Conservation (phyloP, 1,140 invertebrate genomes). For the Formica selysi region DNA sequence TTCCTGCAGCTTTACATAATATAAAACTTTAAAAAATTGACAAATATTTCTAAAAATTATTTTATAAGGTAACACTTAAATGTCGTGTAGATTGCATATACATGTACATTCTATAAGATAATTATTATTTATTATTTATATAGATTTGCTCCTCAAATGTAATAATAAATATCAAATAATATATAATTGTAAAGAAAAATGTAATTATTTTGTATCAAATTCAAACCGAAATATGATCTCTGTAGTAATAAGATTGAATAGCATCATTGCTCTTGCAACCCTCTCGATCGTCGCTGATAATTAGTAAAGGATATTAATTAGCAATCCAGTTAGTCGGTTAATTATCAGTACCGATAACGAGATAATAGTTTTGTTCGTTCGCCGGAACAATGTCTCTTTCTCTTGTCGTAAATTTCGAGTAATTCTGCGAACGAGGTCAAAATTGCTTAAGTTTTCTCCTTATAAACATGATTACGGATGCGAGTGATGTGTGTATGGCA, state of each 20-base stretch:
- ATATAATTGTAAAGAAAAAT: not conserved
- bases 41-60: not conserved
- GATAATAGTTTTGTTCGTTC: not conserved
- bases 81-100: not conserved
- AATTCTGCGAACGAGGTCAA: conserved; percentile 31
- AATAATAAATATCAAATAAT: not conserved
- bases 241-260: not conserved
- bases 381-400: conserved; percentile 7
- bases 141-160: not conserved
- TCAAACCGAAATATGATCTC: not conserved
- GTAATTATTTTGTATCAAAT: not conserved
- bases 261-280: not conserved
- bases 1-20: not conserved
- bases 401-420: conserved; percentile 41
- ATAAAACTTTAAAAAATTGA: not conserved
- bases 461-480: conserved; percentile 75
- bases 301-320: not conserved
- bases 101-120: not conserved
- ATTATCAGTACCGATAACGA: conserved; percentile 18
- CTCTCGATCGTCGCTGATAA: conserved; percentile 28
- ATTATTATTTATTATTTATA: not conserved
- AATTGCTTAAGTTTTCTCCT: conserved; percentile 53
- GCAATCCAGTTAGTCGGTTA: not conserved
- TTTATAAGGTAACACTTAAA: not conserved
- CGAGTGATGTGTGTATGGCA: conserved; percentile 83